Base-by-base conservation (phyloP, 2,113 vertebrate genomes). In the Lathamus discolor region DNA sequence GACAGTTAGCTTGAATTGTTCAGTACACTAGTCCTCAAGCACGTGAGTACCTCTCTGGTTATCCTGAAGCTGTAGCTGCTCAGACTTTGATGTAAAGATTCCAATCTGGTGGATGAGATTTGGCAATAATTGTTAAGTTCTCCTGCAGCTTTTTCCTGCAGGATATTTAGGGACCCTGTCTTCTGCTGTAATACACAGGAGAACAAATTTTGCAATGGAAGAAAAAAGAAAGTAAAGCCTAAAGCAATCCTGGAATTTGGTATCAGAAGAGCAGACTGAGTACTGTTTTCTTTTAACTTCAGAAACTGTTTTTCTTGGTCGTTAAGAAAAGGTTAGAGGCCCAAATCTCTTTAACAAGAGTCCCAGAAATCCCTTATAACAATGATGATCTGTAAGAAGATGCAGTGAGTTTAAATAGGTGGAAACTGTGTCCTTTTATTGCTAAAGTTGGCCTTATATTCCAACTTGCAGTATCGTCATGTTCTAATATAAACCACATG, bases 401-500 rank as follows among this genome's bases (percentile, higher is more conserved):
- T 73, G 63, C 2, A 4, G 22, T 6, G 86, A 94, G 25, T 93
- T 89, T 85, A 85, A 95, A 95, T 15, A 90, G 82, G 75, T 79
- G 75, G 72, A 80, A 95, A 54, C 24, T 15, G 7, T 48, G 33
- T 76, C 69, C 4, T 95, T 91, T 89, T 82, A 86, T 89, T 86
- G 55, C 75, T 90, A 48, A 37, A 91, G 52, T 67, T 87, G 76
- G 29, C 75, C 25, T 88, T 62, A 74, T 88, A 68, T 37, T 72
- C 90, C 68, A 76, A 3, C 70, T 86, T 73, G 15, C 43, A 79
- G 27, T 61, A 84, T 93, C 91, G 79, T 91, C 78, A 29, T 72
- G 82, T 66, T 79, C 80, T 90, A 95, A 92, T 84, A 19, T 33
- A 90, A 94, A 78, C 46, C 92, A 90, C 35, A 62, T 85, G 85